Base-by-base conservation (phyloP, 1,140 invertebrate species). In the Caenorhabditis briggsae region DNA sequence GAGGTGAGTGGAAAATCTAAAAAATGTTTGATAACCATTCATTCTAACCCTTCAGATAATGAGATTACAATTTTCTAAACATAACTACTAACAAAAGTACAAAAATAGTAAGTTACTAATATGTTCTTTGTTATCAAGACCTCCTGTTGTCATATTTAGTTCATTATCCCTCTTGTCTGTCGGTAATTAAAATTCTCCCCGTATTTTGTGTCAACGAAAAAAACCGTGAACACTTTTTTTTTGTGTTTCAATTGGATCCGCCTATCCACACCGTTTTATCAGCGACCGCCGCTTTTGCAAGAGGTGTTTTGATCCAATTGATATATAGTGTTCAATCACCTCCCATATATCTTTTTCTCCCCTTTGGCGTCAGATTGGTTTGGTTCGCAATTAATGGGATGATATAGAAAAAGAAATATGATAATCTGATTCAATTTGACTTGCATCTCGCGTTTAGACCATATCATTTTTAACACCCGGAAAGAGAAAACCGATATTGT, bases 1-100 rank as follows among this genome's bases (percentile, higher is more conserved):
- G 91, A 89, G 91, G 91, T 91, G 65, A 90, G 89, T 48, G 53
- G 11, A 16, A 11, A 46, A 18, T 82, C 12, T 53, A 43, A 84
- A 43, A 59, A 16, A 0, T 9, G 43, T 48, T 11, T 70, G 20
- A 14, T 50, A 25, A 59, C 0, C 14, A 5, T 18, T 23, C 48
- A 70, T 20, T n/a, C 16, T 25, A 48, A 46, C 16, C 0, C 53
- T 85, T 65, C 84, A 78, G 70, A 78, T 50, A 78, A 70, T 43
- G 84, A 58, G n/a, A 78, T 53, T 25, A 65, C 61, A 23, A 70
- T 85, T 25, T 85, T n/a, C 65, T 33, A 84, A 25, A 7, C 9
- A 23, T 8, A 8, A 61, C 9, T n/a, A 9, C n/a, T 61, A 25
- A 16, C n/a, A 61, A n/a, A 5, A 61, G 0, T 25, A 61, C n/a